Evolutionary conservation across 2,888 invertebrate species (phyloP).

Genomic region (Melolontha melolontha): DNA sequence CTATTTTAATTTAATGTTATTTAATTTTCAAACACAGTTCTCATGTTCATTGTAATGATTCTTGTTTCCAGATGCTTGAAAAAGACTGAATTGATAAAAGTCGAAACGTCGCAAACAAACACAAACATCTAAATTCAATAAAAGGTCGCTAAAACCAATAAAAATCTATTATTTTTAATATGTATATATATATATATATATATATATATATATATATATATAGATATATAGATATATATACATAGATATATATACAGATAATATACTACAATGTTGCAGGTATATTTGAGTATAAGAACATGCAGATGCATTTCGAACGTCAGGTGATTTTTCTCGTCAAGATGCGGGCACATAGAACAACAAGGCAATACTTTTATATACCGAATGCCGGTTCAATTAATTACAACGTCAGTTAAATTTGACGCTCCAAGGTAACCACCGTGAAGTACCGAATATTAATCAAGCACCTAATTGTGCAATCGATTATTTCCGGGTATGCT

Average conservation of each 20-base stretch:
- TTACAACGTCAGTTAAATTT: constrained; percentile 42
- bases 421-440: constrained; percentile 43
- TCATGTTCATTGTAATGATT: no score
- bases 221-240: no score
- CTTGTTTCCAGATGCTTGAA: no score
- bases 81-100: no score
- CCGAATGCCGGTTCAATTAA: constrained; percentile 41
- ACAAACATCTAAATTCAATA: no score
- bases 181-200: no score
- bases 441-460: constrained; percentile 42
- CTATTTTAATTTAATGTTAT: no score
- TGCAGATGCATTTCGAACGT: constrained; percentile 38
- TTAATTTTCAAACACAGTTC: no score
- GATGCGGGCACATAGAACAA: constrained; percentile 38
- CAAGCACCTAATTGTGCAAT: constrained; percentile 42
- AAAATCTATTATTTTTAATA: no score
- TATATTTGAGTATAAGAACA: constrained; percentile 17
- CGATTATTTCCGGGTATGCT: constrained; percentile 28
- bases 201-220: no score
- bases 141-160: no score
- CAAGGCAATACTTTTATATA: constrained; percentile 22
- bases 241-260: not conserved
- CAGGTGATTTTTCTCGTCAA: constrained; percentile 27
- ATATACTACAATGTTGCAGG: not conserved
- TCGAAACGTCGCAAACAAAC: no score